phyloP scores from a whole-genome alignment of 2,888 invertebrate species.

The Palloptera scutellata region DNA sequence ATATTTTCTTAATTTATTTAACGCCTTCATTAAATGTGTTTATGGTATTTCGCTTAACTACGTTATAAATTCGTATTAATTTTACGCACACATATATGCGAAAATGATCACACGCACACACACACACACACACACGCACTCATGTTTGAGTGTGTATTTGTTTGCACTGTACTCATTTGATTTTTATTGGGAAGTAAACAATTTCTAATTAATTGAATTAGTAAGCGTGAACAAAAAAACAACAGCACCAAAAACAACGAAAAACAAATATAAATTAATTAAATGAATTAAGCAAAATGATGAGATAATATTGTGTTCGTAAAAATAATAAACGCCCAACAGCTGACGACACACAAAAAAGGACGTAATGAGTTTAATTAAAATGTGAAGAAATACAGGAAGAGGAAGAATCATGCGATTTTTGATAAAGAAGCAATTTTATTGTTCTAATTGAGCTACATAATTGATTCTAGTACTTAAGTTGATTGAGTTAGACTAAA shows the following conservation, averaged over 20 bases:
- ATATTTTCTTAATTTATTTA: background rate
- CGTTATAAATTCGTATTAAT: background rate
- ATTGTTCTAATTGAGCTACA: too few relatives aligned
- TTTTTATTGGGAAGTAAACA: constrained; percentile 25
- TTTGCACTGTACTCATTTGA: constrained; percentile 7
- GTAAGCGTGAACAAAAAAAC: constrained; percentile 2
- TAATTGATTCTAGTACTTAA: too few relatives aligned
- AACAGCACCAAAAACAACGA: background rate
- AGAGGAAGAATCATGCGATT: too few relatives aligned
- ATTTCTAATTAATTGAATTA: constrained; percentile 30
- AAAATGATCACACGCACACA: background rate
- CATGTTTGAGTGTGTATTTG: background rate
- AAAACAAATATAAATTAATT: background rate
- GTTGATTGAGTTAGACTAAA: too few relatives aligned
- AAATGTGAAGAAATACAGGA: too few relatives aligned
- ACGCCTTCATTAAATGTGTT: constrained; percentile 3
- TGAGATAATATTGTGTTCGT: too few relatives aligned
- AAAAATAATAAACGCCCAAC: too few relatives aligned
- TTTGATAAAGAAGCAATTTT: too few relatives aligned
- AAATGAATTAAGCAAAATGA: background rate
- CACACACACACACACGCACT: constrained; percentile 11
- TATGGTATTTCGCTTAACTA: constrained; percentile 3
- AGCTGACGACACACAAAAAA: too few relatives aligned
- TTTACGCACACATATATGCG: background rate
- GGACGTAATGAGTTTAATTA: too few relatives aligned